Percentiles rank a stretch among this genome's conserved stretches.
Conservation (phyloP, 2,888 invertebrate species). For the Panzeria rudis region DNA sequence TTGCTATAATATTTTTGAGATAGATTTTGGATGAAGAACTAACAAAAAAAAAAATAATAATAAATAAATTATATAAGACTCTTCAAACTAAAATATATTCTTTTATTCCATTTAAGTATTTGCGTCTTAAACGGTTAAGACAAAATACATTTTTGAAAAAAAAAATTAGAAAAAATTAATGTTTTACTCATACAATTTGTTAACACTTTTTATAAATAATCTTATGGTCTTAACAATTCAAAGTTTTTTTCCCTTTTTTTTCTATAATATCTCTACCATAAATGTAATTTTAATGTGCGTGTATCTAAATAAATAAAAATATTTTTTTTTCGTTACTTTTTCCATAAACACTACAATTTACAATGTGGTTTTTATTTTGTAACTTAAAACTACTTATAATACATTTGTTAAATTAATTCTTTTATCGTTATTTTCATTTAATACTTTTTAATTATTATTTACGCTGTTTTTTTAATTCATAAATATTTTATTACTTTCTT, state of each 20-base stretch:
- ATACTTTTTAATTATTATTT: conserved; percentile 24
- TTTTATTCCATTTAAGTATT: no score
- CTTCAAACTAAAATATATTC: no score
- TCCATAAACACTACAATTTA: conserved; percentile 54
- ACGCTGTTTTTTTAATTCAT: background rate
- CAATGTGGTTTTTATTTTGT: conserved; percentile 50
- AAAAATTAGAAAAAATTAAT: background rate
- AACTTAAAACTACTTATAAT: conserved; percentile 56
- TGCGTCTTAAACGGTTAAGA: no score
- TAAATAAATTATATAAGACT: no score
- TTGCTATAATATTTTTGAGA: no score
- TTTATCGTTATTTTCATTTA: conserved; percentile 36
- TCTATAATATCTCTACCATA: conserved; percentile 36
- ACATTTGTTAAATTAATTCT: conserved; percentile 43
- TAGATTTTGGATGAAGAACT: no score
- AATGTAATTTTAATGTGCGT: conserved; percentile 57
- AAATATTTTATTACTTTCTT: conserved; percentile 46
- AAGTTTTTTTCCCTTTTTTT: conserved; percentile 1
- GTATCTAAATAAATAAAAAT: conserved; percentile 68
- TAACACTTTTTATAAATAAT: conserved; percentile 24
- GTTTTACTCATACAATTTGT: background rate
- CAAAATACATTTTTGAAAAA: no score
- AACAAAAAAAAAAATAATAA: no score
- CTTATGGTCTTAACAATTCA: conserved; percentile 44
- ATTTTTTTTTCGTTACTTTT: conserved; percentile 8